Evolutionary conservation across 2,113 vertebrate genomes (phyloP), one percentile per base, ranked within the genome.

Genomic region (Pollachius pollachius): DNA sequence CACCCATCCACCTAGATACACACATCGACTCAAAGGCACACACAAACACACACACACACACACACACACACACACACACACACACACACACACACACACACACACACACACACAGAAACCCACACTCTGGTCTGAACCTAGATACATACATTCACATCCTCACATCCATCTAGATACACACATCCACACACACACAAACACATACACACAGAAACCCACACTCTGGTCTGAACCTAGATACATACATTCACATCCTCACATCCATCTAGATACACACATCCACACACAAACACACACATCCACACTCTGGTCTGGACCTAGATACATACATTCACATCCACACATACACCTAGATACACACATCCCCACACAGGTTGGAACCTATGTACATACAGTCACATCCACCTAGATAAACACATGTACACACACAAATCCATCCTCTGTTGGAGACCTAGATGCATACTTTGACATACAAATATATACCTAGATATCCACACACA

Each of bases 141-240:
- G 41, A 48, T 9, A 48, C 17, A n/a, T 16, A 57, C 18, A 57
- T 57, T 57, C 19, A 19, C 21, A 23, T 21, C 2, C 18, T 6
- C 19, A 2, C 41, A 48, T 48, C 5, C 41, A 12, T 9, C 41
- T 48, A 48, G 41, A 61, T 13, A 19, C 9, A 21, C 12, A 18
- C 54, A 57, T n/a, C n/a, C 59, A 61, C 21, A 0, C 58, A 18
- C 37, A 76, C 72, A 83, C 68, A 41, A 3, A 48, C 41, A 48
- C 41, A 8, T 12, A 6, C 41, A 48, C 41, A 5, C 37, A 60
- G 1, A 56, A 3, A 11, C 13, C 1, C 54, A 57, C 54, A 16
- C 59, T 12, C 41, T 12, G 41, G 41, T 5, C 9, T 6, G 41
- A 48, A 48, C 41, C 41, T 48, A 11, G 41, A 48, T 48, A 21